A percentile compares a stretch with the other conserved stretches of the same genome.
Evolutionary conservation across 2,113 vertebrate genomes (phyloP).

Genomic region (Tetrax tetrax): DNA sequence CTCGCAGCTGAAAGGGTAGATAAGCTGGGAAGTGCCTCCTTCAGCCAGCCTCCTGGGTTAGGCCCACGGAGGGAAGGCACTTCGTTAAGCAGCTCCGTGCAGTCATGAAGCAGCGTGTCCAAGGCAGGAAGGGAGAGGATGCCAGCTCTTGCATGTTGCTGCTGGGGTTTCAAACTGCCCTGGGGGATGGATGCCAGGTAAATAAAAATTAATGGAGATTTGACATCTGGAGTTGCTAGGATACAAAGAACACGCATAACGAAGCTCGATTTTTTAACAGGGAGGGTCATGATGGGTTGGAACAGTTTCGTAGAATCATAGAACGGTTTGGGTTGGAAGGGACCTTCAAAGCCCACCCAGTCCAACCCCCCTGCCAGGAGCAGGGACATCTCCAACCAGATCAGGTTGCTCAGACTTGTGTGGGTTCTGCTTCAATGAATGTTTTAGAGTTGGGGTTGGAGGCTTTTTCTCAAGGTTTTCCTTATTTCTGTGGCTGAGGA

Average conservation of each 20-base stretch:
- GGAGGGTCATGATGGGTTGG: neutral
- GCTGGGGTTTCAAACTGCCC: neutral
- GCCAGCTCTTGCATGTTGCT: neutral
- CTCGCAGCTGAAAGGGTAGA: neutral
- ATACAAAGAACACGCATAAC: neutral
- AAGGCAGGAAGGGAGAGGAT: constrained; percentile 1
- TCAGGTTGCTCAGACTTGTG: too few relatives aligned
- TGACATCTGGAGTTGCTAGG: neutral
- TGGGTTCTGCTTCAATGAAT: neutral
- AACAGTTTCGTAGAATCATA: neutral
- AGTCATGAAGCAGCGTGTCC: constrained; percentile 4
- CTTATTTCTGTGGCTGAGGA: neutral
- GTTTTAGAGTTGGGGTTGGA: neutral
- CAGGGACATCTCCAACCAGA: too few relatives aligned
- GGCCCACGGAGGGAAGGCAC: neutral
- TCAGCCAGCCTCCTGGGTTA: neutral
- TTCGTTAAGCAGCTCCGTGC: rapidly evolving
- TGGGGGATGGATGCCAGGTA: neutral
- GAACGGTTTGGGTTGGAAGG: too few relatives aligned
- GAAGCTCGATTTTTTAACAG: neutral
- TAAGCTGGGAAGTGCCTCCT: neutral
- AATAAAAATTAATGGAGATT: neutral
- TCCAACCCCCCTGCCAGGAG: too few relatives aligned
- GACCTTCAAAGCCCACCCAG: too few relatives aligned
- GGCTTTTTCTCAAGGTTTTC: neutral